Evolutionary conservation across 2,113 vertebrate species (phyloP).

Genomic region (Azemiops feae): DNA sequence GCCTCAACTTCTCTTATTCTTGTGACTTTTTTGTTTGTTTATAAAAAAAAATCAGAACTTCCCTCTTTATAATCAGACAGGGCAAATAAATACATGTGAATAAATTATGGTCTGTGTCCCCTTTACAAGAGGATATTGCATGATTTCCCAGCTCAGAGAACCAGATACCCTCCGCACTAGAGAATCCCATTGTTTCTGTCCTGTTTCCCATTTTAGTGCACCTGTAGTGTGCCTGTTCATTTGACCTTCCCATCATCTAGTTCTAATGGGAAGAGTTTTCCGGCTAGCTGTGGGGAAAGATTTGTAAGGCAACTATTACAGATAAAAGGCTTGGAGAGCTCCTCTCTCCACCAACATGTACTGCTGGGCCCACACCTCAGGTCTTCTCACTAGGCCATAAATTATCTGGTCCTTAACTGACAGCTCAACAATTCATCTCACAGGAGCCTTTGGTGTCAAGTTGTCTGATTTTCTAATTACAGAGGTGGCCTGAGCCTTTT

Average conservation of each 20-base stretch:
- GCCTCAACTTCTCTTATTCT: not conserved
- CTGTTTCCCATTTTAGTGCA: not conserved
- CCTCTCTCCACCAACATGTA: not conserved
- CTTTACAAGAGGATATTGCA: not conserved
- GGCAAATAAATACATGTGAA: not conserved
- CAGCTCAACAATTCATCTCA: not conserved
- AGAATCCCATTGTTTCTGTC: not conserved
- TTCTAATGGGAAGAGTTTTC: not conserved
- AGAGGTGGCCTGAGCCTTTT: not conserved
- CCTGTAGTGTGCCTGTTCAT: not conserved
- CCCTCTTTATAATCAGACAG: not conserved
- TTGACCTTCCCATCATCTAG: not conserved
- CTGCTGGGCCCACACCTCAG: not conserved
- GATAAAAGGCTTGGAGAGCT: not conserved
- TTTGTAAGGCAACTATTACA: not conserved
- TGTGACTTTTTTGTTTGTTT: not conserved
- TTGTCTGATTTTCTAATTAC: not conserved
- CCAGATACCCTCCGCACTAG: not conserved
- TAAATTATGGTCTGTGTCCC: not conserved
- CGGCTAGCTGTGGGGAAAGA: not conserved
- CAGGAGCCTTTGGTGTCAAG: not conserved
- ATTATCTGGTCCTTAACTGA: not conserved
- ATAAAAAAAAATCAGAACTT: not conserved
- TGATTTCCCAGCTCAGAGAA: not conserved
- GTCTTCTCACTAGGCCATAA: not conserved